Conservation (phyloP, 2,113 vertebrate genomes). For the Chrysemys picta region DNA sequence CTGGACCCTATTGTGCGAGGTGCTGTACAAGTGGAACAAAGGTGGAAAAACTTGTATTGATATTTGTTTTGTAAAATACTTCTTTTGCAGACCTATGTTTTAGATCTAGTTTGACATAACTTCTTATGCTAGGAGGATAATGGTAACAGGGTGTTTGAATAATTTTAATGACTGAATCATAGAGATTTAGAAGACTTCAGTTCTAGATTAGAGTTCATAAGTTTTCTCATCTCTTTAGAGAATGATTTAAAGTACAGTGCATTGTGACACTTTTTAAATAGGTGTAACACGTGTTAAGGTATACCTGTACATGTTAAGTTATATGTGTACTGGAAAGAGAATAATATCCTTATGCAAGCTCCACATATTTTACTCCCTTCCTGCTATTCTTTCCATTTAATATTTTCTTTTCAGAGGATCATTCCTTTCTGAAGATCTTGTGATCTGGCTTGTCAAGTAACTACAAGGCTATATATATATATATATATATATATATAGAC, state of each 20-base stretch:
- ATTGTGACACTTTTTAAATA: neutral
- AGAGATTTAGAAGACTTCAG: neutral
- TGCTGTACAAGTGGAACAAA: neutral
- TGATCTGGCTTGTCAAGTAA: neutral
- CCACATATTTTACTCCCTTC: neutral
- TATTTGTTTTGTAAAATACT: neutral
- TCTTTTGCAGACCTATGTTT: neutral
- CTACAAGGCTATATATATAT: neutral
- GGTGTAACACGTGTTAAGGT: neutral
- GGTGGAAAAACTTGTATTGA: neutral
- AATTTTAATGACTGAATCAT: neutral
- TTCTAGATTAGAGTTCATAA: neutral
- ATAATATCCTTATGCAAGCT: neutral
- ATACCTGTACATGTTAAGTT: neutral
- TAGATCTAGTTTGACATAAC: fast-evolving
- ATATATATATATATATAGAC: neutral
- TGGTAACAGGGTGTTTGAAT: neutral
- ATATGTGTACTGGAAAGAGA: neutral
- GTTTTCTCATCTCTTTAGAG: neutral
- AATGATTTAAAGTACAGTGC: neutral
- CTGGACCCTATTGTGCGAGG: neutral
- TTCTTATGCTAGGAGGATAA: neutral
- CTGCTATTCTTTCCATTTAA: fast-evolving
- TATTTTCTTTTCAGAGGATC: neutral
- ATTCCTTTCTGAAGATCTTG: neutral